Percentiles rank a stretch among this genome's conserved stretches.
These are phyloP conservation scores for Cryptotermes secundus DNA, from an alignment of 1,140 invertebrate species.

Conservation along the genomic window DNA sequence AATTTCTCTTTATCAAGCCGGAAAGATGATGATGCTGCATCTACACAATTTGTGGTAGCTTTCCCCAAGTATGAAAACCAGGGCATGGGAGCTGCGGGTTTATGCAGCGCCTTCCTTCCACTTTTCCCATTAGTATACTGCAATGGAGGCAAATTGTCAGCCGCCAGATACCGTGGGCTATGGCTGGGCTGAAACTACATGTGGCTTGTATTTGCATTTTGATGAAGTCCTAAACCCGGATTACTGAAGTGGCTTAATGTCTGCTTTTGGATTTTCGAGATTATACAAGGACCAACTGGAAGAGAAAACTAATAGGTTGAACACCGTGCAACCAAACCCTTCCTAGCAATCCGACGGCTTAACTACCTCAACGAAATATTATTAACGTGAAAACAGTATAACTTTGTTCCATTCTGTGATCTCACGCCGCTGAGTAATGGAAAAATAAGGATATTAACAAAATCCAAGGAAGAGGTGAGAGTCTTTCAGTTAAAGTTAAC, in stretches of 20 bases:
- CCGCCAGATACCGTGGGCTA: neutral
- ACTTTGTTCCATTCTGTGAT: neutral
- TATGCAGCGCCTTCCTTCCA: neutral
- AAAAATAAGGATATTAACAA: neutral
- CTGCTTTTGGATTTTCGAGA: neutral
- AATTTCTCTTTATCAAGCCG: neutral
- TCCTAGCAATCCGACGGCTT: neutral
- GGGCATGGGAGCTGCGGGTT: too few relatives aligned
- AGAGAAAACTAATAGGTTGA: neutral
- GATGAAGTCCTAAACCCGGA: constrained; percentile 14
- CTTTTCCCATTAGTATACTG: constrained; percentile 2
- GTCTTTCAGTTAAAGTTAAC: too few relatives aligned
- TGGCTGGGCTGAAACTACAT: neutral
- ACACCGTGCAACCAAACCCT: neutral
- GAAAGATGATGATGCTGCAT: too few relatives aligned
- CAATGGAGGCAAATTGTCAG: neutral
- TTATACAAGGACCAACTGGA: neutral
- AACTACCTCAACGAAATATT: neutral
- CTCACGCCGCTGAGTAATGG: neutral
- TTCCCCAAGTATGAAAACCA: too few relatives aligned
- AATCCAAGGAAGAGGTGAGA: neutral
- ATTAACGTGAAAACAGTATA: neutral
- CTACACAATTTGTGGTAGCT: too few relatives aligned
- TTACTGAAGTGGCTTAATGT: constrained; percentile 1
- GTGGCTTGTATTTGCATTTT: constrained; percentile 19